Base-by-base conservation (phyloP, 2,888 invertebrate species). In the Sinelater perroti region DNA sequence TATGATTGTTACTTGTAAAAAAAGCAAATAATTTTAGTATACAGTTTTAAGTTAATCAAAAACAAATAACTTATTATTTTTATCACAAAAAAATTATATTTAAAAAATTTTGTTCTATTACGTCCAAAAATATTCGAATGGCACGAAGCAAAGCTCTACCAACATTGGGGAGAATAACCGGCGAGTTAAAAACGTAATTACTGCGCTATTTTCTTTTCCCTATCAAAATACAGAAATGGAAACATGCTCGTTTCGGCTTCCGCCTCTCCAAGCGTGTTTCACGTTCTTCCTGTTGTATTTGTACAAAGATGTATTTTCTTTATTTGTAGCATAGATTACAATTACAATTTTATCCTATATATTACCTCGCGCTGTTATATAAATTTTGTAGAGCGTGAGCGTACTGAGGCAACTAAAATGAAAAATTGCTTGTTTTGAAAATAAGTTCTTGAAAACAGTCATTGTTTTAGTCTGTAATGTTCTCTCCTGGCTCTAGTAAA, bases 341-440 rank as follows among this genome's bases (percentile, higher is more conserved):
- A 28, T 28, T 28, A 28, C 8, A 10, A n/a, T 28, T 28, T 28
- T 28, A 28, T 28, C 28, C 8, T 10, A 10, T 28, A 28, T 10
- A 28, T n/a, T 10, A 28, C 28, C 8, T 28, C 10, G 8, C 14
- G 35, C 18, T 20, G 40, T 11, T 40, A 24, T 21, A 21, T 40
- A 40, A 20, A 40, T 24, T 40, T 8, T 24, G 40, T 8, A 17
- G 16, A 40, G 35, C 24, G 40, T 40, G 26, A 24, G 24, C 24
- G 14, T 24, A 11, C 24, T n/a, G n/a, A n/a, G 24, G 24, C 24
- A 40, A 40, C 24, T 40, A 13, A 40, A 38, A 50, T 30, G 38
- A 50, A 50, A 50, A 50, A 50, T 38, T 36, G 30, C 36, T 50
- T 50, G 50, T 50, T 50, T 30, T 28, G 28, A 28, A 50, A 50